These are phyloP conservation scores for Anthoscopus minutus DNA, from an alignment of 2,113 vertebrate genomes.

Conservation along the genomic window DNA sequence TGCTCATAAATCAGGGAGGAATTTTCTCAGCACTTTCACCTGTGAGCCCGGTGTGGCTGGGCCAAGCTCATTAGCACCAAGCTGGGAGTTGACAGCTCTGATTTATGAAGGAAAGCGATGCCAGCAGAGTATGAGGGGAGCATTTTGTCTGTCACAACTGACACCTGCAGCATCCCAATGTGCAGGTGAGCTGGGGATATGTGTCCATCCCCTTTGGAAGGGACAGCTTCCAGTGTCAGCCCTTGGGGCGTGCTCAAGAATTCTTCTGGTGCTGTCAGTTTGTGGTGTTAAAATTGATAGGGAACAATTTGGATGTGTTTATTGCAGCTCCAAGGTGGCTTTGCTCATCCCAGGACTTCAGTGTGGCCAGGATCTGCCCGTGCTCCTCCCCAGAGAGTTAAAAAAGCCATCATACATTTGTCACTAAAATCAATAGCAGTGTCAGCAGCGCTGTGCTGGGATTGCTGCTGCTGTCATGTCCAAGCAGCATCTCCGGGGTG, in stretches of 20 bases:
- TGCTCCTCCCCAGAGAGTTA: neutral
- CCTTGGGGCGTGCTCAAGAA: neutral
- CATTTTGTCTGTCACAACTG: neutral
- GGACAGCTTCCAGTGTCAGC: rapidly evolving
- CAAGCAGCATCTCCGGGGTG: rapidly evolving
- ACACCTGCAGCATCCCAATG: neutral
- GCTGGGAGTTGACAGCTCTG: conserved; percentile 17
- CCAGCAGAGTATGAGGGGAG: neutral
- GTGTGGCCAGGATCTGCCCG: neutral
- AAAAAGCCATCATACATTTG: neutral
- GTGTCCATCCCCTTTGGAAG: rapidly evolving
- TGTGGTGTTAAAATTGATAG: neutral
- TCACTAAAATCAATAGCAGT: neutral
- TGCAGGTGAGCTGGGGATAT: neutral
- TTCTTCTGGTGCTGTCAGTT: neutral
- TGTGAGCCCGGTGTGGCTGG: rapidly evolving
- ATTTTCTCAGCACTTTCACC: neutral
- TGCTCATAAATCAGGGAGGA: conserved; percentile 15
- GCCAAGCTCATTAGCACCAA: neutral
- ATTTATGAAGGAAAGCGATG: neutral
- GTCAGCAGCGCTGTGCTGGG: neutral
- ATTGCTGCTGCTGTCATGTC: neutral
- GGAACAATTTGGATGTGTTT: neutral
- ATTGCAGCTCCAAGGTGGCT: neutral
- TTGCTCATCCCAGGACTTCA: neutral